Base-by-base conservation (phyloP, 2,113 vertebrate genomes). In the Gulo gulo region DNA sequence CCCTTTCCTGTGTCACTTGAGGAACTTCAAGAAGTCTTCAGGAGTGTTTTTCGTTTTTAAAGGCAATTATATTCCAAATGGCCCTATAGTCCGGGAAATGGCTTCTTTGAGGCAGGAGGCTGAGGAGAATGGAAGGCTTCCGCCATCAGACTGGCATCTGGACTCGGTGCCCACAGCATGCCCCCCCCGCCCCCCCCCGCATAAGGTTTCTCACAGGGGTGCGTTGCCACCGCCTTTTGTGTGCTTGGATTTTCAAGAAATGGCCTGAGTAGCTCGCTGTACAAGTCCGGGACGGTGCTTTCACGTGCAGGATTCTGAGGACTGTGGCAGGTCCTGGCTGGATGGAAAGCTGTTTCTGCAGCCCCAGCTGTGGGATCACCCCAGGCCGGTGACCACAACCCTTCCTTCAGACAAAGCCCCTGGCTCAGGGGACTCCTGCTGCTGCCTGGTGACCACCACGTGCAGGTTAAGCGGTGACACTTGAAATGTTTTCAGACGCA, bases 141-240 rank as follows among this genome's bases (percentile, higher is more conserved):
- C 1, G 10, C 26, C 47, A 34, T 42, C 36, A 21, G 2, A 6
- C 61, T 6, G 12, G 21, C 6, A 34, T 31, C 26, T 24, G 13
- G 2, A 4, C 11, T 45, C 3, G 0, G 21, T 7, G 14, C 20
- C 55, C 29, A 1, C 39, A 0, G 29, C 7, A 52, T 3, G 1
- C 14, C 3, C 4, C 4, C 4, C 5, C 74, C 2, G 10, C 42
- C 3, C 21, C 23, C 4, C 5, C 52, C 31, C 21, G 0, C 1
- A 0, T 10, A 2, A 26, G 9, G 61, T 36, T 34, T 11, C 2
- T 20, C 7, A 0, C 8, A 0, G 15, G 1, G 1, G 21, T 10
- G 0, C 5, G 23, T 2, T 0, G 0, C 26, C 31, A 6, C 21
- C 7, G 0, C 47, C 59, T 52, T 90, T 42, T 7, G 10, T 34